Conservation (phyloP, 2,888 invertebrate species). For the Drosophila meridionalis region DNA sequence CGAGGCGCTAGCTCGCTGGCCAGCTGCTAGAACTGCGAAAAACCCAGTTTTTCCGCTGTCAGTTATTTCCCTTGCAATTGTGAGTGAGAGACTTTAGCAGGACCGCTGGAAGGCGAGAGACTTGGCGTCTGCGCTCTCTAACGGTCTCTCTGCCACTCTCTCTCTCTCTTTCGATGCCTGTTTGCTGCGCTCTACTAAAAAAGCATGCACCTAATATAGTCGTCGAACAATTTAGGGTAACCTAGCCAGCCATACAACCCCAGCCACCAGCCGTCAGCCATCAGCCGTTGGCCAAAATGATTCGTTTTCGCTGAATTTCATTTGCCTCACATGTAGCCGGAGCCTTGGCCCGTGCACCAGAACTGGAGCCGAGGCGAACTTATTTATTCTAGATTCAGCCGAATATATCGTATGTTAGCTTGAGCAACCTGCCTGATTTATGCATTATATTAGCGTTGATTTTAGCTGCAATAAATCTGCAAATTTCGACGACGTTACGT, state of each 20-base stretch:
- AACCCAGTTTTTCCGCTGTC: conserved; percentile 41
- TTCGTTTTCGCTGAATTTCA: conserved; percentile 73
- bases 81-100: conserved; percentile 18
- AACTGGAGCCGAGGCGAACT: conserved; percentile 31
- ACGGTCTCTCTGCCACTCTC: conserved; percentile 8
- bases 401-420: conserved; percentile 63
- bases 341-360: conserved; percentile 8
- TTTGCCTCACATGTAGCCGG: conserved; percentile 51
- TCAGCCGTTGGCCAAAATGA: conserved; percentile 50
- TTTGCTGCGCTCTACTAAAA: conserved; percentile 30
- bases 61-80: conserved; percentile 43
- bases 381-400: conserved; percentile 60
- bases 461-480: conserved; percentile 71
- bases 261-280: conserved; percentile 12
- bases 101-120: conserved; percentile 37
- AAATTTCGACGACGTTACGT: conserved; percentile 50
- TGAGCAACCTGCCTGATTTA: conserved; percentile 71
- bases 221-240: conserved; percentile 37
- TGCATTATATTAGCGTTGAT: conserved; percentile 73
- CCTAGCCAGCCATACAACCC: conserved; percentile 11
- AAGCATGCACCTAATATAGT: conserved; percentile 30
- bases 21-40: conserved; percentile 50
- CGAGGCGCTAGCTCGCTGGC: conserved; percentile 29
- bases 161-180: conserved; percentile 11
- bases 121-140: conserved; percentile 38